Base-by-base conservation (phyloP, 2,797 vertebrate genomes). In the Mormyrus hasselquistii region DNA sequence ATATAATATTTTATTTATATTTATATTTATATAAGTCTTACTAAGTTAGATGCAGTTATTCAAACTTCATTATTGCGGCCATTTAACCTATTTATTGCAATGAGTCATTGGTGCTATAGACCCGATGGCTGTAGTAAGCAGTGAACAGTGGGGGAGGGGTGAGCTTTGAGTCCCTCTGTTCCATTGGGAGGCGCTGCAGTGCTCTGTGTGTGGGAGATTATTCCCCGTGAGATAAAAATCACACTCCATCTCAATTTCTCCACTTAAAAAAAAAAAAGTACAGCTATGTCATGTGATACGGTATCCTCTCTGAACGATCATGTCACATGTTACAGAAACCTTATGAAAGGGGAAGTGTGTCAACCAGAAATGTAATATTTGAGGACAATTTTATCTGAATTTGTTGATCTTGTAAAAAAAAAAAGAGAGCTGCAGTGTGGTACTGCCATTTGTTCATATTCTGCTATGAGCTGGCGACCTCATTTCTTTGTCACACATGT, bases 141-240 rank as follows among this genome's bases (percentile, higher is more conserved):
- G 88, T 89, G 88, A 29, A 12, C 69, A 19, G 88, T 89, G 88
- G 88, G 86, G 89, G 55, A 41, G 55, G 88, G 89, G 52, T 25
- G 38, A 16, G 41, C 55, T 2, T 12, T 38, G 14, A n/a, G 8
- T 76, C 4, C 8, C 6, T 22, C 22, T 19, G 7, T 8, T 86
- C 89, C 89, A 83, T 83, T 65, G 59, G 89, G 89, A 65, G 89
- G 89, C 89, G 57, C 86, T 89, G 86, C 73, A 69, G 86, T n/a
- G 73, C 69, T 12, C 52, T 41, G 82, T 84, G 47, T 84, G 79
- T 47, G 25, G 41, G 50, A 55, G 29, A 55, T 25, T n/a, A 59
- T 88, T 88, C 82, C 29, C 19, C 8, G 12, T 65, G 38, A 47
- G 79, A 84, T 25, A 89, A 85, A 88, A 62, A 41, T n/a, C 55